Base-by-base conservation (phyloP, 2,113 vertebrate species). In the Gopherus evgoodei region DNA sequence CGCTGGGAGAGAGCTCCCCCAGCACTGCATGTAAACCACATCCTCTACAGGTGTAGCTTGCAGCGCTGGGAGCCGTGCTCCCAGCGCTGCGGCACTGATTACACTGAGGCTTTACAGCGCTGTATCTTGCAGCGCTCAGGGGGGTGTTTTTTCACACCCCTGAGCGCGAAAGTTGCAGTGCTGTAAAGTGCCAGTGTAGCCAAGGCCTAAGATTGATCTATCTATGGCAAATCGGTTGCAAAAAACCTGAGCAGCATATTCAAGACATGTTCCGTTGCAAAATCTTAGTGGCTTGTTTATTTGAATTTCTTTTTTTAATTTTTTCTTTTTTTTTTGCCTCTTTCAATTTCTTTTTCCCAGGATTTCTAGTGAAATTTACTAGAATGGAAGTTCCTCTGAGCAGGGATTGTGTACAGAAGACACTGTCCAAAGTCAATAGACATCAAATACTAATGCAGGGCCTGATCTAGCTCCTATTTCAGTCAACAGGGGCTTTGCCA, bases 171-270 rank as follows among this genome's bases (percentile, higher is more conserved):
- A 42, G 42, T 42, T 42, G 42, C 42, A 42, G 42, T 4, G 42
- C 42, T 42, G 42, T 42, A 42, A 42, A 42, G 42, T 42, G 42
- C 42, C 42, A 42, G 42, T 42, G 42, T 42, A 42, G 42, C 42
- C 42, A 42, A 42, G 42, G 42, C 42, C 42, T 42, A 42, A 92
- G 83, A 47, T 8, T 29, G 25, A 47, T 6, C 24, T 44, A 44
- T 24, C 86, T 50, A 88, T 95, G 50, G 83, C 6, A 44, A 49
- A 5, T 3, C 83, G 87, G 54, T 93, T 95, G 95, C 82, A 97
- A 75, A 96, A 91, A 65, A 13, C 90, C 12, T 14, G 22, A 24
- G 75, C 6, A 76, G 24, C 80, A 75, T 38, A 88, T 89, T 88
- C 75, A 47, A 90, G 56, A 52, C 78, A 87, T 89, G 81, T 96